These are phyloP conservation scores for Tachina grossa DNA, from an alignment of 2,888 invertebrate genomes.

Conservation along the genomic window DNA sequence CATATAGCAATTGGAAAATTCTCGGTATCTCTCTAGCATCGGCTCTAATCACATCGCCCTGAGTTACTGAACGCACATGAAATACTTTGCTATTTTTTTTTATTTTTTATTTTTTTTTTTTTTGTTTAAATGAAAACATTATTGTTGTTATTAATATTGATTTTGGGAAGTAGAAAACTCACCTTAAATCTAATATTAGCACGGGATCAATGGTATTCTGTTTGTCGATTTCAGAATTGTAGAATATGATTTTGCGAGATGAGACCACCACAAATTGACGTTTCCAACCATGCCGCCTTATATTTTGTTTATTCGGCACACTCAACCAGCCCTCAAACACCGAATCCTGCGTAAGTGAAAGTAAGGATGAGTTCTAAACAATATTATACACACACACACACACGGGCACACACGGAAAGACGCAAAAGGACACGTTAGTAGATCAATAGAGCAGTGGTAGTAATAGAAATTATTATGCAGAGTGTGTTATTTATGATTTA, in stretches of 20 bases:
- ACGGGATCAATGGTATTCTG: conserved; percentile 95
- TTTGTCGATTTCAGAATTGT: conserved; percentile 96
- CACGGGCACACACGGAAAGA: conserved; percentile 8
- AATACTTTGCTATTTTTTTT: conserved; percentile 94
- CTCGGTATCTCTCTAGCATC: conserved; percentile 99
- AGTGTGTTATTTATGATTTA: conserved; percentile 23
- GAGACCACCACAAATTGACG: conserved; percentile 98
- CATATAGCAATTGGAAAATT: conserved; percentile 98
- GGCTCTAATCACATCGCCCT: conserved; percentile 99
- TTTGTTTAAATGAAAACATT: not conserved
- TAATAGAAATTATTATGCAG: conserved; percentile 25
- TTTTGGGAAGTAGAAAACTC: conserved; percentile 75
- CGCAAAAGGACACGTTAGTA: conserved; percentile 29
- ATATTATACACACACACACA: conserved; percentile 13
- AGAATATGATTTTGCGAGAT: conserved; percentile 98
- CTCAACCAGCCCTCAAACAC: conserved; percentile 98
- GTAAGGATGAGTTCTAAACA: conserved; percentile 78
- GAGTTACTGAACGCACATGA: conserved; percentile 98
- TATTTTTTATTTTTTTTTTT: conserved; percentile 61
- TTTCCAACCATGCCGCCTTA: conserved; percentile 97
- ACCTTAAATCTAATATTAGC: conserved; percentile 97
- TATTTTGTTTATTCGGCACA: conserved; percentile 97
- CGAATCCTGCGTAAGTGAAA: conserved; percentile 85
- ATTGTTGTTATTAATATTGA: not conserved
- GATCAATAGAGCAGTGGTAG: conserved; percentile 17